Evolutionary conservation across 2,113 vertebrate species (phyloP).

Genomic region (Murina feae): DNA sequence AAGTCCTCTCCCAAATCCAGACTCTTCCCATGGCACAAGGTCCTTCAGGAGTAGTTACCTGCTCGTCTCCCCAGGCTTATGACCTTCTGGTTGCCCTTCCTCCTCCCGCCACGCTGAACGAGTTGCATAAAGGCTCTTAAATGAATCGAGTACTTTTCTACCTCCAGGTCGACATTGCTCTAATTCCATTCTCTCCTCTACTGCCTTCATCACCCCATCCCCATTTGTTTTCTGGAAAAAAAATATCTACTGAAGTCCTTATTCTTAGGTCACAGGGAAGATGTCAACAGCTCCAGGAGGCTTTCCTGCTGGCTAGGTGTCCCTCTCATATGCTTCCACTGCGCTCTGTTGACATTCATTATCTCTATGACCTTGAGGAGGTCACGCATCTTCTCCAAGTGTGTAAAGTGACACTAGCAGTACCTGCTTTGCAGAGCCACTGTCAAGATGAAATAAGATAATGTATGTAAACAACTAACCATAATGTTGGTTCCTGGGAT

Average conservation of each 20-base stretch:
- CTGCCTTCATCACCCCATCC: background rate
- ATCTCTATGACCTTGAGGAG: background rate
- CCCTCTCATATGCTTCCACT: background rate
- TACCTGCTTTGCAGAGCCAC: background rate
- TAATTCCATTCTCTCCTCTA: background rate
- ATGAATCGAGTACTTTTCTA: background rate
- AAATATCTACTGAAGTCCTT: background rate
- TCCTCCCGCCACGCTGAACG: background rate
- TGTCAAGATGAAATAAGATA: background rate
- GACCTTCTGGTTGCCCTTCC: background rate
- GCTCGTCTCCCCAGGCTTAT: background rate
- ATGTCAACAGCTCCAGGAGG: background rate
- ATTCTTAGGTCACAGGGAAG: background rate
- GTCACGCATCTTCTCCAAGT: background rate
- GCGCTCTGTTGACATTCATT: background rate
- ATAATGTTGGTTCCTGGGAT: background rate
- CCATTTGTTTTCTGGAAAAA: background rate
- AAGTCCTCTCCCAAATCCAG: background rate
- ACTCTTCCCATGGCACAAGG: background rate
- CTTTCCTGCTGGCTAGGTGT: background rate
- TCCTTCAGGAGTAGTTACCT: background rate
- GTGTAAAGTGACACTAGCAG: background rate
- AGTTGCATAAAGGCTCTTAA: background rate
- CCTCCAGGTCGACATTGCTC: background rate
- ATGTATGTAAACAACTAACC: background rate